Conservation (phyloP, 2,888 invertebrate species). For the Diachrysia chrysitis region DNA sequence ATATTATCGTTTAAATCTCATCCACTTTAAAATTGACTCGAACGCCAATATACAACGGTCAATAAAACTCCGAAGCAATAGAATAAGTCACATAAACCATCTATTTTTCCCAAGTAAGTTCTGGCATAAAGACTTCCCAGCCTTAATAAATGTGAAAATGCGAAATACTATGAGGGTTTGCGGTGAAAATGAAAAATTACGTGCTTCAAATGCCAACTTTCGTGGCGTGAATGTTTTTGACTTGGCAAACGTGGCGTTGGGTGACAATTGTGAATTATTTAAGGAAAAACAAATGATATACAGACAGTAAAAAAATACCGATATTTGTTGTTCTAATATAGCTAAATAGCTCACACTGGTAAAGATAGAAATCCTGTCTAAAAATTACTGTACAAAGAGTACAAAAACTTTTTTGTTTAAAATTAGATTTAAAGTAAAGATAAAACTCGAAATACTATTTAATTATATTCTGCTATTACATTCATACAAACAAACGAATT, state of each 20-base stretch:
- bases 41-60: neutral
- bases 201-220: slow-evolving; percentile 33
- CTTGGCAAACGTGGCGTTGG: slow-evolving; percentile 17
- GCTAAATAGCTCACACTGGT: too few relatives aligned
- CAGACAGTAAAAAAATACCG: too few relatives aligned
- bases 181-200: slow-evolving; percentile 40
- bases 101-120: slow-evolving; percentile 9
- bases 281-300: slow-evolving; percentile 7
- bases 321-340: too few relatives aligned
- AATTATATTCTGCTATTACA: too few relatives aligned
- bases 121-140: slow-evolving; percentile 13
- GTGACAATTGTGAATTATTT: slow-evolving; percentile 28
- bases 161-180: neutral
- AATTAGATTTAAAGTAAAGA: too few relatives aligned
- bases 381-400: too few relatives aligned
- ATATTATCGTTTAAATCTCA: neutral
- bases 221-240: slow-evolving; percentile 19
- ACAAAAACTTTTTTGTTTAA: too few relatives aligned
- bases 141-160: slow-evolving; percentile 26
- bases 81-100: slow-evolving; percentile 13
- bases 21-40: neutral
- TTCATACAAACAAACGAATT: too few relatives aligned
- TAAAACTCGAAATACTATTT: too few relatives aligned
- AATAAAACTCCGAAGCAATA: slow-evolving; percentile 9
- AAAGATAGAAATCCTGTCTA: too few relatives aligned